phyloP scores from a whole-genome alignment of 1,140 invertebrate genomes.

The Leguminivora glycinivorella region DNA sequence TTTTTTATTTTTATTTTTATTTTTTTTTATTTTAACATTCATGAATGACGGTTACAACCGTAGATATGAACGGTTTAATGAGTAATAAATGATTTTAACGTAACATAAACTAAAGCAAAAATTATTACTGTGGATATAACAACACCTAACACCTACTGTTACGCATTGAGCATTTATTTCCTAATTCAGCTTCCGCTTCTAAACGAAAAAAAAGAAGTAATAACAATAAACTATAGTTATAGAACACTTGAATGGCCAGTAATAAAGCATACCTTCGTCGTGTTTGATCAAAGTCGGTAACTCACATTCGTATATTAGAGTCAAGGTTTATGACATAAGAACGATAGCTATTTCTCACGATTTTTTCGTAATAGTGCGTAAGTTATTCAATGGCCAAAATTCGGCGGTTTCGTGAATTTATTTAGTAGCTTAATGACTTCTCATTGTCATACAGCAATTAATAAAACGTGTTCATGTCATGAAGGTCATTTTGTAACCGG shows the following conservation, averaged over 20 bases:
- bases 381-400: not conserved
- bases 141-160: slow-evolving; percentile 1
- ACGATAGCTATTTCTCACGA: slow-evolving; percentile 25
- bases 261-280: not conserved
- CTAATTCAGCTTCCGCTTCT: not conserved
- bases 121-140: not conserved
- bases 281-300: slow-evolving; percentile 3
- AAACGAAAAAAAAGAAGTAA: not conserved
- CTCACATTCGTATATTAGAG: slow-evolving; percentile 23
- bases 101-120: slow-evolving; percentile 2
- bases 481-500: slow-evolving; percentile 5
- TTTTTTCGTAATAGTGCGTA: slow-evolving; percentile 26
- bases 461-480: slow-evolving; percentile 3
- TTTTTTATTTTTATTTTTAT: too few relatives aligned
- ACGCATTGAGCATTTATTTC: slow-evolving; percentile 6
- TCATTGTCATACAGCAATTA: slow-evolving; percentile 13
- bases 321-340: slow-evolving; percentile 21
- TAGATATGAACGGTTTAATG: too few relatives aligned
- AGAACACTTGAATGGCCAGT: slow-evolving; percentile 2
- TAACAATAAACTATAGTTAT: not conserved
- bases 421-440: slow-evolving; percentile 6
- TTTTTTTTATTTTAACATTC: too few relatives aligned
- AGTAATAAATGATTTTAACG: not conserved
- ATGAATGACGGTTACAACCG: too few relatives aligned
- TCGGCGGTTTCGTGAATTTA: not conserved